Percentiles rank a stretch among this genome's conserved stretches.
Conservation (phyloP, 2,797 vertebrate genomes). For the Hemitrygon akajei region DNA sequence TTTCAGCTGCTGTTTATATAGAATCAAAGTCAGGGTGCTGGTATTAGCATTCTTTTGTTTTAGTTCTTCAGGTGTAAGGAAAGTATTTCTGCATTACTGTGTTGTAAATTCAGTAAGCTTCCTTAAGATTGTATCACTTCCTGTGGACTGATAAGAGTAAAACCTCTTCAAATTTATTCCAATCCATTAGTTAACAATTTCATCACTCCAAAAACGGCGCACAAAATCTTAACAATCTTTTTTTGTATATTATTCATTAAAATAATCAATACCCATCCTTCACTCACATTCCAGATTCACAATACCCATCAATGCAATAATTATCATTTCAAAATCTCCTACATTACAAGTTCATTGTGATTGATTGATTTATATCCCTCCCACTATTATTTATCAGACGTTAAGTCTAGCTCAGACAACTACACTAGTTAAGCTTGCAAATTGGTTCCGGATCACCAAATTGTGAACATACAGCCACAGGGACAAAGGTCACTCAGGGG, state of each 20-base stretch:
- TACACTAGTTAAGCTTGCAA: neutral
- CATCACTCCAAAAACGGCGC: neutral
- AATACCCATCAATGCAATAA: neutral
- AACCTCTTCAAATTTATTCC: neutral
- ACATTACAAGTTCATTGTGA: neutral
- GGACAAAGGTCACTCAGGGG: neutral
- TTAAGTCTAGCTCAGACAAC: neutral
- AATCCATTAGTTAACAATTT: neutral
- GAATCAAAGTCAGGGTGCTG: neutral
- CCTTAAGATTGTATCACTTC: neutral
- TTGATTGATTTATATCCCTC: neutral
- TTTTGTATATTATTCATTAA: neutral
- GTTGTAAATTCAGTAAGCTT: too few species aligned
- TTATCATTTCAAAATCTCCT: neutral
- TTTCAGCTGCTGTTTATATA: neutral
- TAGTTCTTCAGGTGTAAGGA: neutral
- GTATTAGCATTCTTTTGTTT: neutral
- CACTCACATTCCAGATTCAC: too few species aligned
- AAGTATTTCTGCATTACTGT: neutral
- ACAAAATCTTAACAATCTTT: neutral
- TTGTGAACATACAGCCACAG: conserved; percentile 9
- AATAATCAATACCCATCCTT: neutral
- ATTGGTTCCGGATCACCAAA: conserved; percentile 29
- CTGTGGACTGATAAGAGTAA: neutral
- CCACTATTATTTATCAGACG: neutral